Evolutionary conservation across 2,797 vertebrate species (phyloP).

Genomic region (Bradypodion ventrale): DNA sequence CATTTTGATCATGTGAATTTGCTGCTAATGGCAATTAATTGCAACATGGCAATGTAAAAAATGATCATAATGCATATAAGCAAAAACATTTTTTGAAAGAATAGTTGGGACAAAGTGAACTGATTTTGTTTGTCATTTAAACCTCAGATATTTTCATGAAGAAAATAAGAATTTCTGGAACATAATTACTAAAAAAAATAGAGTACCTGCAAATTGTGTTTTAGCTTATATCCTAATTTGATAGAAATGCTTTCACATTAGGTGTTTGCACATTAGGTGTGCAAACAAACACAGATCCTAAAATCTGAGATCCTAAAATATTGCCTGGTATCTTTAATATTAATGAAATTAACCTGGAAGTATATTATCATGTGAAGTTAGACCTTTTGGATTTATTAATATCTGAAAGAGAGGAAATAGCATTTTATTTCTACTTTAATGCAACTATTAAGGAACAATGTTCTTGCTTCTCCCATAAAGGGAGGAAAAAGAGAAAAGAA

Average conservation of each 20-base stretch:
- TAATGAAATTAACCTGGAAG: background rate
- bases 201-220: background rate
- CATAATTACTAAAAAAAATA: too few relatives aligned
- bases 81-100: background rate
- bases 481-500: background rate
- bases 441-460: background rate
- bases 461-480: background rate
- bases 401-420: background rate
- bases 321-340: too few relatives aligned
- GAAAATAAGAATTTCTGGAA: background rate
- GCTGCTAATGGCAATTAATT: background rate
- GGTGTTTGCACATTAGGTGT: too few relatives aligned
- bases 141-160: background rate
- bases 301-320: too few relatives aligned
- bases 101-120: background rate
- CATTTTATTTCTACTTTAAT: background rate
- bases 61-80: background rate
- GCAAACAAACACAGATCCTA: too few relatives aligned
- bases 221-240: background rate
- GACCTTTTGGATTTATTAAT: background rate
- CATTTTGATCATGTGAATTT: too few relatives aligned
- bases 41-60: background rate
- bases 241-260: too few relatives aligned
- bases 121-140: background rate
- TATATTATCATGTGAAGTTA: background rate